Base-by-base conservation (phyloP, 2,113 vertebrate genomes). In the Taxidea taxus region DNA sequence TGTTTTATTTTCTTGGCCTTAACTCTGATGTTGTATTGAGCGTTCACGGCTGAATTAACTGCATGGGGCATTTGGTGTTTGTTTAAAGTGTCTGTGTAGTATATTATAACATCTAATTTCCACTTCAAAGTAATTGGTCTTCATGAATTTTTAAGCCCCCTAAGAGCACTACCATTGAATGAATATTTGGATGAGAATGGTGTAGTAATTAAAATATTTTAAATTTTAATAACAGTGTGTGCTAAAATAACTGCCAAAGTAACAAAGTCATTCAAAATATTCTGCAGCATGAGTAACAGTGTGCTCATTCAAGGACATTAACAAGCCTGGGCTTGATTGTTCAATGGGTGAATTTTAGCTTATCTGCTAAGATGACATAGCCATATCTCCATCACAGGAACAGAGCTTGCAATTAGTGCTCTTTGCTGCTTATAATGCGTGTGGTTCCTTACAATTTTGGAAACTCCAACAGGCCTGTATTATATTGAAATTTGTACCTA, bases 41-140 rank as follows among this genome's bases (percentile, higher is more conserved):
- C 10, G 21, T n/a, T 90, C 34, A 37, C 62, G 31, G 47, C 77
- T 92, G 34, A 95, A 92, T 97, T 88, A 94, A 88, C 89, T 15
- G 47, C 51, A 60, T 8, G 11, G 16, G 66, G 58, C 13, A 31
- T 80, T 44, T 2, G 31, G 70, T 91, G 51, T 54, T 86, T 92
- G 80, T 47, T 60, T 95, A 86, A 94, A 94, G 94, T 18, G 47
- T 80, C 88, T 97, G 92, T 74, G 62, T 89, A 47, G n/a, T 84
- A n/a, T 66, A 81, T 85, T 70, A 80, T 14, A 86, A 66, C n/a
- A 89, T 83, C 86, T 90, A 78, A 96, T 91, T 97, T 95, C 82
- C 86, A 94, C 77, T 93, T 95, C 47, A 91, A 83, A 91, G 72
- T 94, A 89, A 97, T 95, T 89, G 78, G 89, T 88, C 42, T 89